Base-by-base conservation (phyloP, 2,797 vertebrate genomes). In the Clangula hyemalis region DNA sequence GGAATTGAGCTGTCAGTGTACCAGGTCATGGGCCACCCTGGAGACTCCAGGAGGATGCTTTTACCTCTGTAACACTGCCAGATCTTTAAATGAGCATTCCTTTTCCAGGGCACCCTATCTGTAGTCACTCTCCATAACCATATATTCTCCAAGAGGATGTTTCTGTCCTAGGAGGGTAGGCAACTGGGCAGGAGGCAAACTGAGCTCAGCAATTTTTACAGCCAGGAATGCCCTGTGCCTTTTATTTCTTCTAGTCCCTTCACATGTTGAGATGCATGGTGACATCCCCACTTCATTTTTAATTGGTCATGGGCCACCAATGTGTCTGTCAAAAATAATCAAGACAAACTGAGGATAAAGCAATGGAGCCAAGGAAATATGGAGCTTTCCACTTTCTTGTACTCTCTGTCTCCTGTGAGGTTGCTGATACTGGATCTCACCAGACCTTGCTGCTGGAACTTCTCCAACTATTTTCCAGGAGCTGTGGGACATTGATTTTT, bases 21-120 rank as follows among this genome's bases (percentile, higher is more conserved):
- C 0, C 2, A 73, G 34, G 4, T 16, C 20, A 6, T 5, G 11
- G 43, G 4, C 5, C 5, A 56, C 24, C 6, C 20, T 73, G 19
- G 6, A 8, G 64, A 24, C 11, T 28, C n/a, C 69, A 57, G 53
- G 11, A 74, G 45, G 15, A 86, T n/a, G 13, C 6, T 85, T 75
- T 17, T 27, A 38, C 17, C 7, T 64, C 57, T 65, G 12, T 36
- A n/a, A 69, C 4, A 16, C 13, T 83, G 39, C 7, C 54, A 45
- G 27, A 36, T 49, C 73, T 72, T 66, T 57, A 74, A 38, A 41
- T 0, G 8, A 45, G 8, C 11, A 49, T 1, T 10, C 30, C n/a
- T 53, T 76, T 11, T 36, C 8, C 28, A 24, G 36, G 2, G 32
- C 6, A n/a, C 20, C 13, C 32, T 18, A 36, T 0, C 16, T 18